phyloP scores from a whole-genome alignment of 2,888 invertebrate genomes.

The Leptodirus hochenwartii region DNA sequence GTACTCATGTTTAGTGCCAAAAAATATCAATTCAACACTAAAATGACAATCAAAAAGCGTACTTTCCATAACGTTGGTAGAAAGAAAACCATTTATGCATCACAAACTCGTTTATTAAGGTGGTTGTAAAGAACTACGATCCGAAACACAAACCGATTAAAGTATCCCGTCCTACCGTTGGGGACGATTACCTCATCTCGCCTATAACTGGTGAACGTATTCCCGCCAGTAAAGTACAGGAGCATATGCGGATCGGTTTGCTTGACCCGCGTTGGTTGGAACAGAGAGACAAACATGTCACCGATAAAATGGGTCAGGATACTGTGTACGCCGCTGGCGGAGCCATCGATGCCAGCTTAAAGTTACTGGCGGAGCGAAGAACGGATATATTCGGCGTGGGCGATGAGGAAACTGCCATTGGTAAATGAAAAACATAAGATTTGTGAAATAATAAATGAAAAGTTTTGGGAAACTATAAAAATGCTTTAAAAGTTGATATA shows the following conservation, averaged over 20 bases:
- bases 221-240: slow-evolving; percentile 90
- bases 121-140: slow-evolving; percentile 93
- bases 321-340: slow-evolving; percentile 55
- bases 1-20: too few species aligned
- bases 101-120: too few species aligned
- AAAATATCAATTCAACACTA: too few species aligned
- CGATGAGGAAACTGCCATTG: slow-evolving; percentile 96
- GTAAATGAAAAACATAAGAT: too few species aligned
- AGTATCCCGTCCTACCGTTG: slow-evolving; percentile 40
- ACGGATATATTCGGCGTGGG: slow-evolving; percentile 99
- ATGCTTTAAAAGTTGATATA: too few species aligned
- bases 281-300: slow-evolving; percentile 84
- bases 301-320: slow-evolving; percentile 84
- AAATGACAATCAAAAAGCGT: too few species aligned
- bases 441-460: too few species aligned
- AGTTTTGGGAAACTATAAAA: too few species aligned
- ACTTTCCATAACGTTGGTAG: too few species aligned
- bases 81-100: too few species aligned
- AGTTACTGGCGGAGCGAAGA: slow-evolving; percentile 92
- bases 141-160: slow-evolving; percentile 57
- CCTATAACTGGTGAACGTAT: slow-evolving; percentile 97
- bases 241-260: slow-evolving; percentile 93
- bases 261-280: slow-evolving; percentile 97
- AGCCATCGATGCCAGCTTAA: slow-evolving; percentile 91
- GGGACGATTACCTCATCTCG: slow-evolving; percentile 87